Evolutionary conservation across 2,888 invertebrate genomes (phyloP), one percentile per base, ranked within the genome.

Genomic region (Drosophila greeni): DNA sequence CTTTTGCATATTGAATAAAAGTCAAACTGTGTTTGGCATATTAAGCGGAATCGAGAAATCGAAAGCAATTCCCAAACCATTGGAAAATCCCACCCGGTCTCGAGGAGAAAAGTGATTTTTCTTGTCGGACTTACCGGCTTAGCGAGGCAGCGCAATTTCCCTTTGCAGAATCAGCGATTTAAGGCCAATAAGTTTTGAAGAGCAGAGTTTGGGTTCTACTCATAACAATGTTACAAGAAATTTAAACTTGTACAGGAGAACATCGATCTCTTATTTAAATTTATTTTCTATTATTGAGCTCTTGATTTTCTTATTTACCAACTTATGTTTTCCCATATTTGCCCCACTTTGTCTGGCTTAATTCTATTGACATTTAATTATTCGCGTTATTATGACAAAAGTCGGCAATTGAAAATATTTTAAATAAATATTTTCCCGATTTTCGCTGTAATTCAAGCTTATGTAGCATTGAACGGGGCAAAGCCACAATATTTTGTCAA

Each of bases 11-110:
- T 79, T 80, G 79, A 81, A 76, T 82, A 72, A 75, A 77, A 69
- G 72, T 79, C 59, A 82, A 81, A 77, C 73, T 82, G 83, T 83
- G 83, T 80, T 79, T 78, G 79, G 81, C 82, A 82, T 81, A 74
- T 76, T 76, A 79, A 78, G 69, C 74, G 64, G 61, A 72, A 66
- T 31, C 18, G 66, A 36, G 53, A 80, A 79, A 78, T 75, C 81
- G 78, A 78, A 78, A 81, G 72, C 54, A 75, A 81, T 75, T 78
- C 73, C 55, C 52, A 29, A 26, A 57, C 58, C 56, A 45, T 3
- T 16, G 31, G 23, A 34, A 68, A 68, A 48, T 52, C 40, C 33
- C 37, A 14, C 9, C 37, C 36, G 24, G 23, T 16, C 47, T 51
- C 53, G 45, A 40, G 66, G 57, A 23, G 70, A 82, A 82, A 82